Base-by-base conservation (phyloP, 2,888 invertebrate genomes). In the Harpagoxenus sublaevis region DNA sequence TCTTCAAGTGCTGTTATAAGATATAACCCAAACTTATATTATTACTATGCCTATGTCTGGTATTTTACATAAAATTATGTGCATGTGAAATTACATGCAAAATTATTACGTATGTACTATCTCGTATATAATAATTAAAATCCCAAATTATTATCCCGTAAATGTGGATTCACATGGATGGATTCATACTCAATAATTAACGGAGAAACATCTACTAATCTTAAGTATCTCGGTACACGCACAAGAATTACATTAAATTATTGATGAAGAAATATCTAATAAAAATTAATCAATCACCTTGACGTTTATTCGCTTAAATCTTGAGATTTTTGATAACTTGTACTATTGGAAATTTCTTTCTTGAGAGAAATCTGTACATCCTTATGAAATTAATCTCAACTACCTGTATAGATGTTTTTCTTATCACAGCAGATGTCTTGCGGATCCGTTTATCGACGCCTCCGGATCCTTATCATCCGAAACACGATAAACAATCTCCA, bases 1-100 rank as follows among this genome's bases (percentile, higher is more conserved):
- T 18, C 71, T 55, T 55, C 73, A 60, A 79, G 79, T 51, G 73
- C 79, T 79, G 73, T 79, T 79, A 71, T 79, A 79, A 79, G 79
- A 62, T 48, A 28, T 35, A 39, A 60, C 73, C 48, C 18, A 79
- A 78, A 79, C 79, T 79, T 79, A 60, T 71, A 79, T 79, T 79
- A 79, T 71, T 79, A 60, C 79, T 60, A 39, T 65, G 45, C 31
- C 18, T 79, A 71, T 35, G 39, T 48, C 18, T 60, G 18, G 23
- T 8, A 55, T 68, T 57, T 57, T 57, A 45, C 42, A 57, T 57
- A 57, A 78, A 68, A 68, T 57, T 55, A 42, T 15, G 55, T 31
- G 3, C 18, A n/a, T 9, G 1, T 18, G 3, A 60, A 60, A 63
- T 70, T 45, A 68, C 18, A 70, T 60, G 28, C n/a, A 15, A 9